A percentile compares a stretch with the other conserved stretches of the same genome.
Conservation (phyloP, 1,140 invertebrate species). For the Drosophila aff. region DNA sequence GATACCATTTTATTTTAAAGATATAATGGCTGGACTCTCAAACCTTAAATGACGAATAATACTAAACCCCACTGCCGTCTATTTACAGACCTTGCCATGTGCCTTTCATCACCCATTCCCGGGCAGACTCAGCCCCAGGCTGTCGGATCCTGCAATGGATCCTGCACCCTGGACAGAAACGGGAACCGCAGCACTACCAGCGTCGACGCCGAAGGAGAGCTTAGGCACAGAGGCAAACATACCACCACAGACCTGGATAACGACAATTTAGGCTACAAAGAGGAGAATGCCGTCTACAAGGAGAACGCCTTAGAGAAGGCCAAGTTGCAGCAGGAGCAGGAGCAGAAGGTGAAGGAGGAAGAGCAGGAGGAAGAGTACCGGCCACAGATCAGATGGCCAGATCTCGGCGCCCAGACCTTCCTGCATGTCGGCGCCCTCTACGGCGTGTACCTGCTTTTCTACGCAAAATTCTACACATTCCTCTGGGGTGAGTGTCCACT, state of each 20-base stretch:
- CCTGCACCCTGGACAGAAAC: slow-evolving; percentile 27
- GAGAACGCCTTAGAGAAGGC: slow-evolving; percentile 42
- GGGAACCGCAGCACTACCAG: slow-evolving; percentile 31
- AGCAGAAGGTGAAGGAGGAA: slow-evolving; percentile 9
- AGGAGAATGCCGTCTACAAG: slow-evolving; percentile 80
- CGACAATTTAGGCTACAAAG: slow-evolving; percentile 72
- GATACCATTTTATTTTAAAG: neutral
- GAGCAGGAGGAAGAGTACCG: slow-evolving; percentile 84
- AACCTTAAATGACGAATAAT: neutral
- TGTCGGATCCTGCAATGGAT: slow-evolving; percentile 47
- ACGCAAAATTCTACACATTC: slow-evolving; percentile 88
- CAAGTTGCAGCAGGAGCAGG: slow-evolving; percentile 1
- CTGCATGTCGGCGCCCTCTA: slow-evolving; percentile 90
- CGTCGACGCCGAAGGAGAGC: slow-evolving; percentile 13
- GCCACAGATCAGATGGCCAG: slow-evolving; percentile 89
- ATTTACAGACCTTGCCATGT: slow-evolving; percentile 47
- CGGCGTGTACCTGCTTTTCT: slow-evolving; percentile 88
- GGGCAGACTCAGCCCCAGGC: slow-evolving; percentile 24
- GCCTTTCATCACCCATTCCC: slow-evolving; percentile 74
- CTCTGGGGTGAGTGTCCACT: slow-evolving; percentile 89
- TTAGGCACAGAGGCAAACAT: slow-evolving; percentile 55
- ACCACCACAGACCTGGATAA: slow-evolving; percentile 35
- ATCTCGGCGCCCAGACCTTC: slow-evolving; percentile 88
- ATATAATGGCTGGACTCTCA: neutral
- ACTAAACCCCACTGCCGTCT: neutral